These are phyloP conservation scores for Lapara coniferarum DNA, from an alignment of 2,888 invertebrate species.

Conservation along the genomic window DNA sequence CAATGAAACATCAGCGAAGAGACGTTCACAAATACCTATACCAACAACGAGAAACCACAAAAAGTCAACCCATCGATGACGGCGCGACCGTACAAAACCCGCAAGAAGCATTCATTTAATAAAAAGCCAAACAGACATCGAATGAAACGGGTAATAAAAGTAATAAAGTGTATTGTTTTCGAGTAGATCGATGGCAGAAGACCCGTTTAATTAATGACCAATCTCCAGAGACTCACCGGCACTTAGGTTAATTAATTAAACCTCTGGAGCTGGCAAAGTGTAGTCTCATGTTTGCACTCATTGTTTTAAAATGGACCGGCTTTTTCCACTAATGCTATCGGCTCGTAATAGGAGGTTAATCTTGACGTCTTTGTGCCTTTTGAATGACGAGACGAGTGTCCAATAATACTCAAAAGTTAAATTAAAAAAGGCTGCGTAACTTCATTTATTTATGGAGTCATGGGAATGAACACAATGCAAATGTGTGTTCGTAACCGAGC, in stretches of 20 bases:
- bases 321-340: constrained; percentile 36
- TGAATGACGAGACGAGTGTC: constrained; percentile 28
- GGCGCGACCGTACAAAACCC: no score
- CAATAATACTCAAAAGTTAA: not conserved
- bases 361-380: constrained; percentile 23
- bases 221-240: constrained; percentile 79
- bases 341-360: not conserved
- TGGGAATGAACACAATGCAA: no score
- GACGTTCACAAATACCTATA: no score
- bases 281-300: constrained; percentile 59
- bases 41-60: not conserved
- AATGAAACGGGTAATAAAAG: constrained; percentile 74
- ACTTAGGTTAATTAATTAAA: constrained; percentile 80
- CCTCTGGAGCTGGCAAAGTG: constrained; percentile 66
- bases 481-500: no score
- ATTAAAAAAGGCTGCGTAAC: not conserved
- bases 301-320: constrained; percentile 51
- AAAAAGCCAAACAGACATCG: constrained; percentile 61
- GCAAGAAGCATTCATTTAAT: constrained; percentile 50
- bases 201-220: constrained; percentile 79
- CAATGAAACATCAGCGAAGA: no score
- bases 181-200: constrained; percentile 75
- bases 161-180: constrained; percentile 79
- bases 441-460: no score
- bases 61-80: not conserved